Conservation (phyloP, 2,797 vertebrate species). For the Petrocephalus schoutedeni region DNA sequence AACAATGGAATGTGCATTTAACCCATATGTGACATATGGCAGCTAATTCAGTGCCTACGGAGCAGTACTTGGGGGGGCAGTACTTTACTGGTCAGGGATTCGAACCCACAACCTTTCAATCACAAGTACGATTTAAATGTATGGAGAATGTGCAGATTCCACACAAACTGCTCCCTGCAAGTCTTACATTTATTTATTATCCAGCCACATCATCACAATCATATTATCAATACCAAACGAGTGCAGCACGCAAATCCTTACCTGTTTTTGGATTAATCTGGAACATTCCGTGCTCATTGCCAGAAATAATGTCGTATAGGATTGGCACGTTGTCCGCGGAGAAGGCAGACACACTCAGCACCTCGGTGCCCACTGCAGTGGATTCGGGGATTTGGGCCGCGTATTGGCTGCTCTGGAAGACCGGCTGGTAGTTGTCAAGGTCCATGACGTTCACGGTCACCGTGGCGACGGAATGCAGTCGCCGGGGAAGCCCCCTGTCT, state of each 20-base stretch:
- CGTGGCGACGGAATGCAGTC: conserved; percentile 73
- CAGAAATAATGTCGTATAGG: conserved; percentile 73
- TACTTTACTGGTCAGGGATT: too few species aligned
- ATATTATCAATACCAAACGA: not conserved
- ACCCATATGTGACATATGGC: too few species aligned
- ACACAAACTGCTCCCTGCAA: not conserved
- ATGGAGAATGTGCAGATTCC: not conserved
- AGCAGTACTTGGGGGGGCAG: too few species aligned
- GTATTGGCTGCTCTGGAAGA: conserved; percentile 80
- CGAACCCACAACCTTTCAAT: too few species aligned
- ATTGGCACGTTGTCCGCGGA: conserved; percentile 65
- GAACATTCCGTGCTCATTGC: conserved; percentile 78
- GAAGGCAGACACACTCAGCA: conserved; percentile 72
- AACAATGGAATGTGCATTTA: too few species aligned
- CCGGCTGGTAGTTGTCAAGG: conserved; percentile 80
- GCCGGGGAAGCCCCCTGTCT: conserved; percentile 74
- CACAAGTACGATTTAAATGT: not conserved
- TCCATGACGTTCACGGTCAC: conserved; percentile 81
- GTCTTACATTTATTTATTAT: not conserved
- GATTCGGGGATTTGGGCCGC: conserved; percentile 75
- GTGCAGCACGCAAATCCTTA: conserved; percentile 43
- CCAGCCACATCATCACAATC: not conserved
- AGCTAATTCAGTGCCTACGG: too few species aligned
- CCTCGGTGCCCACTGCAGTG: conserved; percentile 62
- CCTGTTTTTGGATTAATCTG: conserved; percentile 75